These are phyloP conservation scores for Xyrichtys novacula DNA, from an alignment of 2,797 vertebrate genomes.

Conservation along the genomic window DNA sequence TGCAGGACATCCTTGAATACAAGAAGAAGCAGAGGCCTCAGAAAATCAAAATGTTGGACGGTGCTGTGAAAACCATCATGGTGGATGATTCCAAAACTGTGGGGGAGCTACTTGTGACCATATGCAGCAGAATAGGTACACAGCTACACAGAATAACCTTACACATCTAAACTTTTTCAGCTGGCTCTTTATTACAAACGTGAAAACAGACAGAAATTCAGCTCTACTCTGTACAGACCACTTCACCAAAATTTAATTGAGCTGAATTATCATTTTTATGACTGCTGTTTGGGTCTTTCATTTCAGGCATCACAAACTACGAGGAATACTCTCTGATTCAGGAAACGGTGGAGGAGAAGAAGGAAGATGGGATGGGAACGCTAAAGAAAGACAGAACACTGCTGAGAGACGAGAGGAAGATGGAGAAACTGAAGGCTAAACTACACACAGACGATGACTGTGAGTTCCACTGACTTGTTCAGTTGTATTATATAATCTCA, in stretches of 20 bases:
- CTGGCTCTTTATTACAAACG: background rate
- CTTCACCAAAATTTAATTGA: too few relatives aligned
- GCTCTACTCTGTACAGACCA: too few relatives aligned
- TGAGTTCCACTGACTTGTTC: too few relatives aligned
- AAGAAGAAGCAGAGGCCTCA: slow-evolving; percentile 99
- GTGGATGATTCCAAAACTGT: slow-evolving; percentile 99
- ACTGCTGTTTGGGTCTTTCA: background rate
- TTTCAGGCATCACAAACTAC: slow-evolving; percentile 97
- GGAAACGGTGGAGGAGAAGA: slow-evolving; percentile 94
- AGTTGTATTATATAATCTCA: background rate
- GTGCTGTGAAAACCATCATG: slow-evolving; percentile 98
- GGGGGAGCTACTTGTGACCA: slow-evolving; percentile 97
- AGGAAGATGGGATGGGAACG: slow-evolving; percentile 94
- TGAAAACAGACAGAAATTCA: background rate
- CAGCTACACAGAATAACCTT: background rate
- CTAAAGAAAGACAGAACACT: slow-evolving; percentile 96
- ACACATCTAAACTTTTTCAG: background rate
- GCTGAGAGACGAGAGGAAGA: slow-evolving; percentile 95
- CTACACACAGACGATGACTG: slow-evolving; percentile 98
- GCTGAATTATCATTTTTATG: background rate
- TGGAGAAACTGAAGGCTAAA: slow-evolving; percentile 99
- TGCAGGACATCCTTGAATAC: slow-evolving; percentile 96
- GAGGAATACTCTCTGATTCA: slow-evolving; percentile 99
- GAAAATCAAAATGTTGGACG: slow-evolving; percentile 99
- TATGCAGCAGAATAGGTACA: slow-evolving; percentile 97